phyloP scores from a whole-genome alignment of 2,888 invertebrate genomes.

The Deroplatys truncata region DNA sequence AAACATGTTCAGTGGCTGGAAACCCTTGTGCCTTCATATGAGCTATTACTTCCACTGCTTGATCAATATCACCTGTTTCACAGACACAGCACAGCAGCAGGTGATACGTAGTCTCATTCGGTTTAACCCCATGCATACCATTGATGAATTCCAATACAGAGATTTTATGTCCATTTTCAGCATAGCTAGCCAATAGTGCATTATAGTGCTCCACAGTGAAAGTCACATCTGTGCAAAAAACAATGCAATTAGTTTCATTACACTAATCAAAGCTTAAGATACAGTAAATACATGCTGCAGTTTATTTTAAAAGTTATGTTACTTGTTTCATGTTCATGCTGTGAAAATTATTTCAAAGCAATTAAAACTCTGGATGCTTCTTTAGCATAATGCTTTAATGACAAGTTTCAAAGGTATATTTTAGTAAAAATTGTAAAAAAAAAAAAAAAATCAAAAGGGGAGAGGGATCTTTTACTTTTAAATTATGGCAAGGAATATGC shows the following conservation, averaged over 20 bases:
- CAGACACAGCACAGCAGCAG: slow-evolving; percentile 52
- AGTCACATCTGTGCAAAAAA: slow-evolving; percentile 39
- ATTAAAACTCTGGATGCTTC: too few species aligned
- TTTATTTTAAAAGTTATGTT: neutral
- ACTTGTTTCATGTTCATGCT: too few species aligned
- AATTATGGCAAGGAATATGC: too few species aligned
- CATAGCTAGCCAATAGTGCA: slow-evolving; percentile 54
- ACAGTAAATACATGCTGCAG: neutral
- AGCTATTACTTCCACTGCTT: slow-evolving; percentile 54
- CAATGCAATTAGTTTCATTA: neutral
- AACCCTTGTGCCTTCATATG: slow-evolving; percentile 55
- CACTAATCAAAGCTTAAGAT: neutral
- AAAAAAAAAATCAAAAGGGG: too few species aligned
- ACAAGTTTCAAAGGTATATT: too few species aligned
- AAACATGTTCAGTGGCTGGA: slow-evolving; percentile 54
- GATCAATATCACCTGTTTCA: slow-evolving; percentile 51
- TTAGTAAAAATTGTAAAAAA: too few species aligned
- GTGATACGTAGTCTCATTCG: slow-evolving; percentile 53
- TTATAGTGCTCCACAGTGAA: slow-evolving; percentile 53
- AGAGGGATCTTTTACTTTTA: too few species aligned
- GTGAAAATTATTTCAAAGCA: too few species aligned
- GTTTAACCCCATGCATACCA: slow-evolving; percentile 47
- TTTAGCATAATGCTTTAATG: too few species aligned
- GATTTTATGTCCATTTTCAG: slow-evolving; percentile 52
- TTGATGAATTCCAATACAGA: slow-evolving; percentile 48